Evolutionary conservation across 2,888 invertebrate genomes (phyloP).

Genomic region (Drosophila kuntzei): DNA sequence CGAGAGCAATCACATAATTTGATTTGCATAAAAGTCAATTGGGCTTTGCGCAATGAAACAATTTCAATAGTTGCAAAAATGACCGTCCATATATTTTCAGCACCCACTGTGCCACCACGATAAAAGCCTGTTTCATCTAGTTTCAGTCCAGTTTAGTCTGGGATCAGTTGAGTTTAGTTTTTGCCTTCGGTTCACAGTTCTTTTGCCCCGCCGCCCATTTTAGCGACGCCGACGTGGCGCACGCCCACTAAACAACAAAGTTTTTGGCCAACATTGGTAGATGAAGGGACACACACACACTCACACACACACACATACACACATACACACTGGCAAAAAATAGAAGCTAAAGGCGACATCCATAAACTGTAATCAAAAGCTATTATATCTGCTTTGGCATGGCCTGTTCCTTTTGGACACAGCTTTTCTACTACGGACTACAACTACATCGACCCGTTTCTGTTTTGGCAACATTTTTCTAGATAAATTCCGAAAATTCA

Average conservation of each 20-base stretch:
- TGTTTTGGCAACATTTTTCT: conserved; percentile 73
- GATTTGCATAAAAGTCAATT: conserved; percentile 79
- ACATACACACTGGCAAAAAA: conserved; percentile 12
- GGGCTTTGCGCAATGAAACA: conserved; percentile 68
- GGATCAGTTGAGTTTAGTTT: conserved; percentile 25
- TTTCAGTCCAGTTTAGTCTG: conserved; percentile 20
- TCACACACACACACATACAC: conserved; percentile 18
- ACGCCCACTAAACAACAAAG: conserved; percentile 66
- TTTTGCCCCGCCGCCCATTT: conserved; percentile 5
- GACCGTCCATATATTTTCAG: conserved; percentile 35
- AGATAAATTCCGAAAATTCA: conserved; percentile 76
- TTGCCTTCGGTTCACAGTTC: conserved; percentile 13
- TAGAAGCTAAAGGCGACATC: conserved; percentile 75
- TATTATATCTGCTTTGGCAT: conserved; percentile 74
- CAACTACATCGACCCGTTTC: conserved; percentile 27
- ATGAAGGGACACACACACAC: too few species aligned
- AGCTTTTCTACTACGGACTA: conserved; percentile 1
- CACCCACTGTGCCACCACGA: conserved; percentile 16
- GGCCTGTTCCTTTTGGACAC: conserved; percentile 33
- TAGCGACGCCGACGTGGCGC: conserved; percentile 69
- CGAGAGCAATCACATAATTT: conserved; percentile 71
- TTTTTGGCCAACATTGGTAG: conserved; percentile 58
- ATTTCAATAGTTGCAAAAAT: conserved; percentile 65
- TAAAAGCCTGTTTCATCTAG: conserved; percentile 19
- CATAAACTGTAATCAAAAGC: conserved; percentile 81